Evolutionary conservation across 30 jellyfish, hydroid and myxozoan genomes (phyloP), one percentile per base, ranked within the genome.

Genomic region (Aurelia sp.): DNA sequence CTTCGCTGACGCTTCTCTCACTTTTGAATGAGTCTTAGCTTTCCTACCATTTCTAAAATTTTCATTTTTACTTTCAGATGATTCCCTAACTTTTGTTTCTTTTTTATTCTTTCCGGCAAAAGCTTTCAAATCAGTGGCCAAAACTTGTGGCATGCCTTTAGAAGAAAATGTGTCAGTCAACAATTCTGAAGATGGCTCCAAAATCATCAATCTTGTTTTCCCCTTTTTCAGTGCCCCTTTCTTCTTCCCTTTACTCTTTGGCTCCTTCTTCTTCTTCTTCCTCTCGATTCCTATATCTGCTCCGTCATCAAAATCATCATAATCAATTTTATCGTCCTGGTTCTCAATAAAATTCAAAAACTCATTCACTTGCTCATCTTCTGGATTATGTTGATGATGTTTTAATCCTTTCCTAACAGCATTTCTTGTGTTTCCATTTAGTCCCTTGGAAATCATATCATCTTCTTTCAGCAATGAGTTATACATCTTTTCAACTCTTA

Each of bases 381-480:
- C 96, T n/a, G 82, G 84, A 37, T 67, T 68, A 11, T 67, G 22
- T 44, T 66, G 55, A 30, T 74, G 84, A 41, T 66, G 59, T 11
- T 62, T 60, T 60, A 70, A 61, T 23, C 58, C 83, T 12, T 80
- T 65, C 55, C 74, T 58, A 30, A 40, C 90, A n/a, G 71, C 85
- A 17, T 85, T 89, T 22, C 78, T 84, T 40, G 90, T 41, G 5
- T 76, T 68, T 72, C 74, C 89, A 51, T 60, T 71, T 68, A 81
- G 16, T 15, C 95, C 91, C 30, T 81, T 80, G 11, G 86, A 73
- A 23, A 86, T 66, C 89, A 78, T 41, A 6, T 79, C 96, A 52
- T 83, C 95, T 55, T 81, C 93, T 51, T 77, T 78, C 76, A 87
- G 66, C 57, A 87, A 62, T 7, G 89, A 71, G 50, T 87, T 87